Conservation (phyloP, 2,797 vertebrate genomes). For the Cyprinodon diabolis region DNA sequence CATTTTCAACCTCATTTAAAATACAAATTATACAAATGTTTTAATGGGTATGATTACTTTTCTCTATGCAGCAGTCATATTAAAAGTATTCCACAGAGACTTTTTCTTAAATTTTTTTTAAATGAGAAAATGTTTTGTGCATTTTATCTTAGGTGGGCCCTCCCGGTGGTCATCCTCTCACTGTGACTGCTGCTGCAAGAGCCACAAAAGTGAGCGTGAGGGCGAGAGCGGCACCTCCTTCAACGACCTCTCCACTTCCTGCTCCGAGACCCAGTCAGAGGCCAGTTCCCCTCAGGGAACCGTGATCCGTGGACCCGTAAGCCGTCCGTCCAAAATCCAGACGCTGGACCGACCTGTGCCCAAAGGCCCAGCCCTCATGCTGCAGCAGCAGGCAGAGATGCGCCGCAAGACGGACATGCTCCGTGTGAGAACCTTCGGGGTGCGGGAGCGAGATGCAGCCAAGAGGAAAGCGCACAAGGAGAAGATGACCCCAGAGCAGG, state of each 20-base stretch:
- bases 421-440: slow-evolving; percentile 90
- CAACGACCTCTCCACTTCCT: slow-evolving; percentile 98
- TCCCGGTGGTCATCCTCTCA: slow-evolving; percentile 93
- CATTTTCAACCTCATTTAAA: no score
- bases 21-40: neutral
- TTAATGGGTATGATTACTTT: neutral
- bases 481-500: slow-evolving; percentile 95
- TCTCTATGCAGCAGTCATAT: no score
- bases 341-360: slow-evolving; percentile 91
- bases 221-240: slow-evolving; percentile 96
- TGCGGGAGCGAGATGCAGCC: slow-evolving; percentile 86
- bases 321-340: slow-evolving; percentile 89
- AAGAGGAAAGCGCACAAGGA: slow-evolving; percentile 95
- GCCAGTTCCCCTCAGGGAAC: slow-evolving; percentile 97
- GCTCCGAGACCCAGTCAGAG: slow-evolving; percentile 97
- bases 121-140: slow-evolving; percentile 26
- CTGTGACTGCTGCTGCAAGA: slow-evolving; percentile 98
- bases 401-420: slow-evolving; percentile 94
- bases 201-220: slow-evolving; percentile 92
- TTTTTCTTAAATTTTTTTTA: no score
- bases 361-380: slow-evolving; percentile 87
- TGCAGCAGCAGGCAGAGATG: slow-evolving; percentile 91
- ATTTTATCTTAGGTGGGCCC: slow-evolving; percentile 84
- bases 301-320: slow-evolving; percentile 90
- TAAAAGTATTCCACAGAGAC: no score